phyloP scores from a whole-genome alignment of 1,140 invertebrate species.

The Musca domestica region DNA sequence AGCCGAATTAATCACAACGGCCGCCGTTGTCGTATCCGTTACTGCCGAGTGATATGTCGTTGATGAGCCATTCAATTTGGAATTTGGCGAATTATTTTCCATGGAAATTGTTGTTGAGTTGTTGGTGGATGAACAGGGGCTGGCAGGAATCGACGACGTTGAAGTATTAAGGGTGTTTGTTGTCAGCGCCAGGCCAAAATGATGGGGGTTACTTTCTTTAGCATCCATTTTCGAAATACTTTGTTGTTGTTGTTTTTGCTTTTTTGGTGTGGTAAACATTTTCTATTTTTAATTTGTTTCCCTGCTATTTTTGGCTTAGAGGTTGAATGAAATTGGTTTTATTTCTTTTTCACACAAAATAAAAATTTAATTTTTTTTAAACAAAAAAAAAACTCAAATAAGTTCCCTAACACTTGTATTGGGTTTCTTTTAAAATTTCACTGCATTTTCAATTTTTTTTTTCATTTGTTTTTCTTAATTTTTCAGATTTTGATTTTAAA shows the following conservation, averaged over 20 bases:
- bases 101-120: constrained; percentile 28
- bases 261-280: constrained; percentile 24
- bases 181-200: not conserved
- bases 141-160: not conserved
- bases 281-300: not conserved
- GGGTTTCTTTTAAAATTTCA: constrained; percentile 7
- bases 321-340: constrained; percentile 10
- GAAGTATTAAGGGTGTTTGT: constrained; percentile 6
- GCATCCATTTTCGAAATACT: constrained; percentile 9
- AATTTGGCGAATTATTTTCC: constrained; percentile 32
- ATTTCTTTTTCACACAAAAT: not conserved
- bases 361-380: constrained; percentile 1
- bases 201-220: constrained; percentile 18
- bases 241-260: constrained; percentile 15
- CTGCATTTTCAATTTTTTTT: constrained; percentile 7
- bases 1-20: constrained; percentile 42
- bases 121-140: not conserved
- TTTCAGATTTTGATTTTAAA: not conserved
- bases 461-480: constrained; percentile 9
- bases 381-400: constrained; percentile 1
- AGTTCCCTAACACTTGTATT: not conserved
- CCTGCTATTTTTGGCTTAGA: not conserved
- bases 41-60: constrained; percentile 29
- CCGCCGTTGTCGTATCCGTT: constrained; percentile 44
- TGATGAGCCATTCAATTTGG: constrained; percentile 25